Conservation (phyloP, 2,888 invertebrate genomes). For the Macrostomum cliftonense region DNA sequence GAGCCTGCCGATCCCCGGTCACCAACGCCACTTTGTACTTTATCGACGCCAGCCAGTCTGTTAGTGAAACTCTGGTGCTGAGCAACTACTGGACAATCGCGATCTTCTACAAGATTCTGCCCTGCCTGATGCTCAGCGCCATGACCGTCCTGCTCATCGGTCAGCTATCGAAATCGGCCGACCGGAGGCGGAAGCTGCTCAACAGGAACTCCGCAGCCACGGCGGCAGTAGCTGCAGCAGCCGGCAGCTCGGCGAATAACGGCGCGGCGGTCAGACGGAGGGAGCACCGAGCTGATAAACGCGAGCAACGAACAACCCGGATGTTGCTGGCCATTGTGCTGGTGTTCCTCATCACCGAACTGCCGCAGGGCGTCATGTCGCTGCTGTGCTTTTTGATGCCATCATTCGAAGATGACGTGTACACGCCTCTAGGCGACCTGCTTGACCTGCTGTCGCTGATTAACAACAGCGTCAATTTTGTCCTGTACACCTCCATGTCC, state of each 20-base stretch:
- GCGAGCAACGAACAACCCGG: slow-evolving; percentile 49
- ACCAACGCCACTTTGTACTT: too few species aligned
- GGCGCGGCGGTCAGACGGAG: too few species aligned
- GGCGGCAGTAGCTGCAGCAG: too few species aligned
- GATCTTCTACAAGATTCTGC: slow-evolving; percentile 2
- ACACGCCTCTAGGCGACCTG: slow-evolving; percentile 4
- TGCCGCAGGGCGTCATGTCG: slow-evolving; percentile 48
- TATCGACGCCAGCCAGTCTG: too few species aligned
- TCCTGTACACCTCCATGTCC: slow-evolving; percentile 6
- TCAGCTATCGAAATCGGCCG: too few species aligned
- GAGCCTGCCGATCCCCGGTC: neutral
- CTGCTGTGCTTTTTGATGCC: neutral
- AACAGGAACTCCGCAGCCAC: too few species aligned
- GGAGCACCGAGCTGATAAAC: neutral
- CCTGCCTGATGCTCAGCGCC: neutral
- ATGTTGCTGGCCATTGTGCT: slow-evolving; percentile 63
- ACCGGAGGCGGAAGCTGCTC: too few species aligned
- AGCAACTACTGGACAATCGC: slow-evolving; percentile 6
- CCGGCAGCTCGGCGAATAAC: too few species aligned
- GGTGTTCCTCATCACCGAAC: slow-evolving; percentile 61
- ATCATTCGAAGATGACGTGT: neutral
- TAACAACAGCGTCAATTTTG: slow-evolving; percentile 4
- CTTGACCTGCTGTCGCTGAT: slow-evolving; percentile 1
- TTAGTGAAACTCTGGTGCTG: neutral
- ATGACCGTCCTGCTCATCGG: too few species aligned